These are phyloP conservation scores for Laupala kohalensis DNA, from an alignment of 1,140 invertebrate genomes.

Conservation along the genomic window DNA sequence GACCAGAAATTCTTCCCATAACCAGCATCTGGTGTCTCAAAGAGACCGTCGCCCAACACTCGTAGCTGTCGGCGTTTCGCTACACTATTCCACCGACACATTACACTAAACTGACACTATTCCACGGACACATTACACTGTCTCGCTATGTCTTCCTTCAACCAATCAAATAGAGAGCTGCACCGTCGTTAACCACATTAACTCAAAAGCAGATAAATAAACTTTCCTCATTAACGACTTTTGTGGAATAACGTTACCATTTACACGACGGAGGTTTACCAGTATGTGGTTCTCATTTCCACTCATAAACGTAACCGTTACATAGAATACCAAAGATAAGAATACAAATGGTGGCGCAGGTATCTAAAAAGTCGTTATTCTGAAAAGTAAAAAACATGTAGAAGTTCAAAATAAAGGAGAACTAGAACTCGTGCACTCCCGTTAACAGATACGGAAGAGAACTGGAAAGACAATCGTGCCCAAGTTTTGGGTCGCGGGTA, in stretches of 20 bases:
- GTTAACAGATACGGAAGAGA: not conserved
- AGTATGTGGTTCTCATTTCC: not conserved
- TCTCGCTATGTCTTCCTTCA: too few species aligned
- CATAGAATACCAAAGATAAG: not conserved
- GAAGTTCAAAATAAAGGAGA: not conserved
- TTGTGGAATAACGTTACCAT: not conserved
- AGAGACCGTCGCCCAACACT: too few species aligned
- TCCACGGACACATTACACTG: too few species aligned
- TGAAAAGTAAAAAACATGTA: too few species aligned
- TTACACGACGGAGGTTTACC: not conserved
- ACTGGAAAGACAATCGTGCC: not conserved
- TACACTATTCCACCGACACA: too few species aligned
- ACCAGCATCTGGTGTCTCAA: too few species aligned
- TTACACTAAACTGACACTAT: too few species aligned
- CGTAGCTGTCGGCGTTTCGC: too few species aligned
- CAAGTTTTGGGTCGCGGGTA: not conserved
- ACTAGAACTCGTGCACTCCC: not conserved
- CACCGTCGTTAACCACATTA: not conserved
- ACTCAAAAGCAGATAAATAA: not conserved
- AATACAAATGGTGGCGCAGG: not conserved
- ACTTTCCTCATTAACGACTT: not conserved
- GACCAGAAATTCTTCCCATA: too few species aligned
- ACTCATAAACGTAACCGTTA: not conserved
- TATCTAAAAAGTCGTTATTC: too few species aligned
- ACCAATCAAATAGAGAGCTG: too few species aligned